Base-by-base conservation (phyloP, 2,888 invertebrate species). In the Eristalinus aeneus region DNA sequence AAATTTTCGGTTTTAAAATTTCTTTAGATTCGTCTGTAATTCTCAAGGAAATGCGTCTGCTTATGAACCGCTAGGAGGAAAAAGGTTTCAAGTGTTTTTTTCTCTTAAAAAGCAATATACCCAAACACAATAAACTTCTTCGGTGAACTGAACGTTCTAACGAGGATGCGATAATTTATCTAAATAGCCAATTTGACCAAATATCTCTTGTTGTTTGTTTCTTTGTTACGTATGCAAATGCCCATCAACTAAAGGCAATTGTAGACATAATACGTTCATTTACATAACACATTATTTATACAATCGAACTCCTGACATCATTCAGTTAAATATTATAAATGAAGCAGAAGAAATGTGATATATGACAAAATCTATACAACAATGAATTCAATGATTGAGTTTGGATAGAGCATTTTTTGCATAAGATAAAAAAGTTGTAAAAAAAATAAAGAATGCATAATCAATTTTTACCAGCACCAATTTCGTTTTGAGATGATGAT, bases 401-500 rank as follows among this genome's bases (percentile, higher is more conserved):
- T 58, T 65, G 46, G 31, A 65, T 39, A 64, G 20, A 69, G 27
- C 63, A 69, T 16, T 46, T 56, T 56, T 56, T 56, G 23, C 23
- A 11, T 56, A 22, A 71, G 39, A 32, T 32, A 64, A 22, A 34
- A 58, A 39, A 64, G 20, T 54, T 73, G 20, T 9, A 11, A 23
- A 58, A 32, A 1, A 32, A 60, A 46, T 54, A 32, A 1, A 68
- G 36, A 68, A 67, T 75, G 67, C 60, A 53, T 60, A 58, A n/a
- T 16, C 27, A 61, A 61, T 31, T 63, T 75, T 71, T 75, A 81
- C 81, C 81, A 75, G 36, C 69, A 81, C 81, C 75, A 75, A 81
- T 75, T 71, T 75, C 16, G 58, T 80, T 74, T 74, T 63, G 68
- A 68, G 73, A 74, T 80, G 80, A 74, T 36, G 68, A 74, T 80